Percentiles rank a stretch among this genome's conserved stretches.
phyloP scores from a whole-genome alignment of 2,888 invertebrate genomes.

The Coelopa pilipes region DNA sequence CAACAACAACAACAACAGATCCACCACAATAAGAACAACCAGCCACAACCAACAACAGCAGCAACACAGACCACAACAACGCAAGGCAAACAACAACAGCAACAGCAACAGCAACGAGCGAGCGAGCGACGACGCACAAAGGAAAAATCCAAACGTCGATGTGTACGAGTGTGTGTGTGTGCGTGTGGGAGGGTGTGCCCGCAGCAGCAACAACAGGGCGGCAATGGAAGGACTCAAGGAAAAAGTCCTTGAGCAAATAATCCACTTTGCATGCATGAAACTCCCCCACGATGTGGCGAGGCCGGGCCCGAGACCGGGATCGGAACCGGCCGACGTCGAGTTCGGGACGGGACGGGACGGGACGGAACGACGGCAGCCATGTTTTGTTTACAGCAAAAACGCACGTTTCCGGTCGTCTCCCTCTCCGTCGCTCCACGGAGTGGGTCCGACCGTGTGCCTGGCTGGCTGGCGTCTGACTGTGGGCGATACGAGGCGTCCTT shows the following conservation, averaged over 20 bases:
- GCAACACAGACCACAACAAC: not conserved
- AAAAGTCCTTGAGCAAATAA: slow-evolving; percentile 37
- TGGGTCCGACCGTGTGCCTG: not conserved
- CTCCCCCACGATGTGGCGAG: not conserved
- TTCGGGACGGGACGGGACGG: too few relatives aligned
- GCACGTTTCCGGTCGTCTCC: slow-evolving; percentile 29
- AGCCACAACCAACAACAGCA: not conserved
- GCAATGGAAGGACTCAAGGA: slow-evolving; percentile 2
- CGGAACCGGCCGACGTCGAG: not conserved
- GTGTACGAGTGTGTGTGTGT: slow-evolving; percentile 23
- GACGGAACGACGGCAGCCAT: not conserved
- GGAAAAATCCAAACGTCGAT: too few relatives aligned
- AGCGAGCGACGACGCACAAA: not conserved
- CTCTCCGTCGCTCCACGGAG: not conserved
- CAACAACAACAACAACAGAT: slow-evolving; percentile 12
- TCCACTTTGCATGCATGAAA: slow-evolving; percentile 35
- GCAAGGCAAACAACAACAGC: not conserved
- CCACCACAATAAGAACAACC: not conserved
- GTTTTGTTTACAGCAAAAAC: slow-evolving; percentile 33
- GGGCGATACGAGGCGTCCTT: not conserved
- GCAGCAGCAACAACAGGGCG: slow-evolving; percentile 11
- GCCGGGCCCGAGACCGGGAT: not conserved
- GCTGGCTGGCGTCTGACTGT: not conserved
- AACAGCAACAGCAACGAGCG: not conserved
- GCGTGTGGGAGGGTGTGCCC: slow-evolving; percentile 1